A percentile compares a stretch with the other conserved stretches of the same genome.
These are phyloP conservation scores for Hexactinellida sp. DNA, from an alignment of 37 sponge, comb jelly and placozoan species.

Conservation along the genomic window DNA sequence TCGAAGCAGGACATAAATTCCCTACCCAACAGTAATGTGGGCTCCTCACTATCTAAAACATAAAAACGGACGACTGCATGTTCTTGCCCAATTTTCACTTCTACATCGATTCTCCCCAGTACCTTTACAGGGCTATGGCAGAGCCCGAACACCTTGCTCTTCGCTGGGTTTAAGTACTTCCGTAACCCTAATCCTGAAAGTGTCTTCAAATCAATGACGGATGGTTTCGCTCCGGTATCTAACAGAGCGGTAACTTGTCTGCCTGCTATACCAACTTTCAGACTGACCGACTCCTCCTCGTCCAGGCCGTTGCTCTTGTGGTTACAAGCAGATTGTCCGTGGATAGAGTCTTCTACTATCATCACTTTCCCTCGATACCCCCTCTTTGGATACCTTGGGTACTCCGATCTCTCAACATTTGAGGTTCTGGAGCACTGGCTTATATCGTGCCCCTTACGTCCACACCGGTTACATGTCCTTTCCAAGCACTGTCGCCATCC, in stretches of 20 bases:
- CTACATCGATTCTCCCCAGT: background rate
- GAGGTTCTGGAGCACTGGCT: background rate
- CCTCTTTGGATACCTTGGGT: background rate
- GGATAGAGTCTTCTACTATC: background rate
- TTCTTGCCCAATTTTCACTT: background rate
- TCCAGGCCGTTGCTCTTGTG: background rate
- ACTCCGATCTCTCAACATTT: background rate
- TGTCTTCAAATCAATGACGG: background rate
- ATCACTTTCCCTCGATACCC: background rate
- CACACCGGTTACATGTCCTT: background rate
- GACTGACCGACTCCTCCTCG: background rate
- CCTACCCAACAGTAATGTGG: background rate
- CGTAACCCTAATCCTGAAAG: background rate
- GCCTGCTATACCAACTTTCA: background rate
- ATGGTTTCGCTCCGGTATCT: constrained; percentile 6
- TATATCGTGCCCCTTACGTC: background rate
- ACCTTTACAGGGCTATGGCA: background rate
- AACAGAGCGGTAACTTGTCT: background rate
- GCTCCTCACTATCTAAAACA: background rate
- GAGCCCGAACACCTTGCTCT: background rate
- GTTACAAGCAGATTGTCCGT: background rate
- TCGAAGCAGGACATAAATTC: background rate
- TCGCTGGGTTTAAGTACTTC: background rate
- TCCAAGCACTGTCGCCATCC: background rate
- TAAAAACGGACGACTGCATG: background rate